A percentile compares a stretch with the other conserved stretches of the same genome.
These are phyloP conservation scores for Petrocephalus zakoni DNA, from an alignment of 2,113 vertebrate genomes.

Conservation along the genomic window DNA sequence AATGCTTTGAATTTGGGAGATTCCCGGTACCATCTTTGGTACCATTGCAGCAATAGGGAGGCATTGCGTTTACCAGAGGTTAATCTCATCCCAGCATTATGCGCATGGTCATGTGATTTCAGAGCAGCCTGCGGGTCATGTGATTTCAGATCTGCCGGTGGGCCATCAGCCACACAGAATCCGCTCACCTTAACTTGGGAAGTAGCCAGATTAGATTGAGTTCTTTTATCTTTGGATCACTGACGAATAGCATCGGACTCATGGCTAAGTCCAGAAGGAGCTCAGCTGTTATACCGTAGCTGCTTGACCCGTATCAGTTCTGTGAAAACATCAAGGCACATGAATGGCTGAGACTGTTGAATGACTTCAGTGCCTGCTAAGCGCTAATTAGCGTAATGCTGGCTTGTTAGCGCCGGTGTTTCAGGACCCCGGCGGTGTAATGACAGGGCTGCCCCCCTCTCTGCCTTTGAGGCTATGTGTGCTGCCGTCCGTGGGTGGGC, in stretches of 20 bases:
- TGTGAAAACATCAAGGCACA: constrained; percentile 1
- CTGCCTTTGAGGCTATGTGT: neutral
- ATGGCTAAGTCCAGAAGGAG: neutral
- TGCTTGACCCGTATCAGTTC: constrained; percentile 43
- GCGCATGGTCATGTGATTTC: neutral
- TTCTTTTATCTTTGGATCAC: neutral
- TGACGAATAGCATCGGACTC: neutral
- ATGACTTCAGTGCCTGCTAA: neutral
- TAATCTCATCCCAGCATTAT: neutral
- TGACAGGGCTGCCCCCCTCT: neutral
- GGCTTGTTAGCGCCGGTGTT: neutral
- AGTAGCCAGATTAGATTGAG: neutral
- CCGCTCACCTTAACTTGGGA: neutral
- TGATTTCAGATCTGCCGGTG: neutral
- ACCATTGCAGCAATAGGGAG: neutral
- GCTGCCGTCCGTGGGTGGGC: neutral
- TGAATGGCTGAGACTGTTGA: neutral
- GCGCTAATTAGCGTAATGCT: neutral
- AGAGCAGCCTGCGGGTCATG: neutral
- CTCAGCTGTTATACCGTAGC: neutral
- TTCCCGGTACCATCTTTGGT: neutral
- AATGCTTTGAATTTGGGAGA: neutral
- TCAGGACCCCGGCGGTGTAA: neutral
- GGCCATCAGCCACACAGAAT: neutral
- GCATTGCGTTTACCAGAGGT: neutral